These are phyloP conservation scores for Apodemus speciosus DNA, from an alignment of 2,113 vertebrate genomes.

Conservation along the genomic window DNA sequence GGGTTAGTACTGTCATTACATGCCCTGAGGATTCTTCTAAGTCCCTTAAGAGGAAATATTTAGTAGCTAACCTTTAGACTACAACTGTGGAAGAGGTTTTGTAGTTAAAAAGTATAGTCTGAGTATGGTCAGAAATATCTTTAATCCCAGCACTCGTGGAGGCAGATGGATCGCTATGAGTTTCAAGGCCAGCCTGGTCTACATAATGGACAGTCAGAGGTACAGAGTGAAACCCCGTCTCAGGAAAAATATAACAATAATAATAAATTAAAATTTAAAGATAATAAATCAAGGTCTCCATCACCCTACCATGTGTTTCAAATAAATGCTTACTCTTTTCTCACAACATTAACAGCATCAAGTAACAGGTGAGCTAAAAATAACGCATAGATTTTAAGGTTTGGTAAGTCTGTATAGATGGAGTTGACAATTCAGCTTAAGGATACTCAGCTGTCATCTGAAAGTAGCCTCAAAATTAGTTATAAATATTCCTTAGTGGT, in stretches of 20 bases:
- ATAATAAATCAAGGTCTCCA: background rate
- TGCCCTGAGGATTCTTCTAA: slow-evolving; percentile 6
- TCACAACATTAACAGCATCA: background rate
- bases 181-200: background rate
- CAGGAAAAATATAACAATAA: background rate
- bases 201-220: background rate
- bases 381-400: background rate
- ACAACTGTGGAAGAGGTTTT: background rate
- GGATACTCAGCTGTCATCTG: background rate
- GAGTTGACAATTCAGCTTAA: background rate
- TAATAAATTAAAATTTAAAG: background rate
- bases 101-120: background rate
- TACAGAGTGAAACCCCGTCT: background rate
- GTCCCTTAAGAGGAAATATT: slow-evolving; percentile 23
- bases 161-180: background rate
- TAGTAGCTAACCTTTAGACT: slow-evolving; percentile 10
- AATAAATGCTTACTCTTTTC: background rate
- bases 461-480: slow-evolving; percentile 1
- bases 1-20: background rate
- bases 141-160: background rate
- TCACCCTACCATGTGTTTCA: background rate
- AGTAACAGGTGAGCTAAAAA: slow-evolving; percentile 38
- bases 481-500: background rate
- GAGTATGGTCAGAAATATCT: background rate
- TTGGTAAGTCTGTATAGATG: background rate